Percentiles rank a stretch among this genome's conserved stretches.
Evolutionary conservation across 2,888 invertebrate genomes (phyloP).

Genomic region (Megamerina dolium): DNA sequence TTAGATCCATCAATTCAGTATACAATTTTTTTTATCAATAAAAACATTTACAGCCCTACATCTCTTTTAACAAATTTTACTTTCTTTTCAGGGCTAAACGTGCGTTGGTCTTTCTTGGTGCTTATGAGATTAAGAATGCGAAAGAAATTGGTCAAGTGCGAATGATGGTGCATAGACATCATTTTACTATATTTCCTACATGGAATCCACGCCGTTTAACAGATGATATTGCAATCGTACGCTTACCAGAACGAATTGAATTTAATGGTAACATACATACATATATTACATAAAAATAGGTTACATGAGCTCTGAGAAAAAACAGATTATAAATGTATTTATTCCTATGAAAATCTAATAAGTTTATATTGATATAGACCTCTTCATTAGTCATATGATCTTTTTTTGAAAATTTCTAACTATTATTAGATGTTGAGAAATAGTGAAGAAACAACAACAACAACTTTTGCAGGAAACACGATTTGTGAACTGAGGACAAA

Average conservation of each 20-base stretch:
- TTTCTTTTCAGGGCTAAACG: slow-evolving; percentile 36
- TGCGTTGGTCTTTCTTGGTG: slow-evolving; percentile 44
- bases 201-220: slow-evolving; percentile 44
- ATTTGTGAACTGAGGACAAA: too few relatives aligned
- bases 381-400: not conserved
- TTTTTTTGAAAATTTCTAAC: not conserved
- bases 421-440: not conserved
- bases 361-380: not conserved
- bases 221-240: slow-evolving; percentile 45
- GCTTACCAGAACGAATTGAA: slow-evolving; percentile 37
- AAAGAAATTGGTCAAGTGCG: slow-evolving; percentile 47
- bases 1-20: too few relatives aligned
- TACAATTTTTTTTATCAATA: too few relatives aligned
- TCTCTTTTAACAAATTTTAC: too few relatives aligned
- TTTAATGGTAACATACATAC: slow-evolving; percentile 44
- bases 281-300: too few relatives aligned
- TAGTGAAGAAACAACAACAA: too few relatives aligned
- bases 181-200: slow-evolving; percentile 43
- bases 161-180: slow-evolving; percentile 37
- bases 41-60: too few relatives aligned
- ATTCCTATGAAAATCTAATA: not conserved
- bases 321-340: not conserved
- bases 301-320: too few relatives aligned
- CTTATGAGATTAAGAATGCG: slow-evolving; percentile 45
- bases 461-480: too few relatives aligned